Base-by-base conservation (phyloP, 2,888 invertebrate genomes). In the Nudaria mundana region DNA sequence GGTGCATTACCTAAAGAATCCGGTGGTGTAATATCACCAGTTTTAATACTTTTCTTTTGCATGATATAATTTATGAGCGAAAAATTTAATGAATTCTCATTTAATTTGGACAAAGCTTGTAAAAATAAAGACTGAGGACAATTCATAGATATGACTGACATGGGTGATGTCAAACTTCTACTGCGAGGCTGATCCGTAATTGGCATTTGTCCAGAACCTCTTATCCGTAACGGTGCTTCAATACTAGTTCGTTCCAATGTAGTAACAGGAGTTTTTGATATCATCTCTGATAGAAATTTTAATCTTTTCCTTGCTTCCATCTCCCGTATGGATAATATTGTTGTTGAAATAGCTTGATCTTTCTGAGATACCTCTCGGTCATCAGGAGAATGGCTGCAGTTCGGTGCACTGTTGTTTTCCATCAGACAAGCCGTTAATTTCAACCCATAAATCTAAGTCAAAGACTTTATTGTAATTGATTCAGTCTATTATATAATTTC, bases 1-100 rank as follows among this genome's bases (percentile, higher is more conserved):
- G 87, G 87, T 5, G 87, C 87, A 43, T 73, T 84, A 0, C 67
- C 55, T n/a, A 86, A 59, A 0, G 87, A 87, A 47, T 77, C 72
- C 2, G 87, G 87, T 4, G 87, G 72, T 1, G 76, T 66, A 18
- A 78, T 35, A 25, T 81, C 79, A 8, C 64, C 59, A 7, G 3
- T 51, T 3, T 40, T 41, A 31, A 49, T 48, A 20, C 52, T 38
- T 2, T 32, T 22, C 2, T 42, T 42, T 1, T 52, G 38, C 15
- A 54, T 42, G n/a, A 63, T 50, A 30, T 48, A 52, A 15, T 55
- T 63, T 18, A 69, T 25, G 3, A 70, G 52, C 11, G 63, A 50
- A 25, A 69, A 45, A 20, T 53, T 70, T n/a, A 71, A 30, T 0
- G 81, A 67, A 47, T 55, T 75, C 32, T 78, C 72, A 24, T 76